A percentile compares a stretch with the other conserved stretches of the same genome.
These are phyloP conservation scores for Dipodomys merriami DNA, from an alignment of 2,113 vertebrate species.

Conservation along the genomic window DNA sequence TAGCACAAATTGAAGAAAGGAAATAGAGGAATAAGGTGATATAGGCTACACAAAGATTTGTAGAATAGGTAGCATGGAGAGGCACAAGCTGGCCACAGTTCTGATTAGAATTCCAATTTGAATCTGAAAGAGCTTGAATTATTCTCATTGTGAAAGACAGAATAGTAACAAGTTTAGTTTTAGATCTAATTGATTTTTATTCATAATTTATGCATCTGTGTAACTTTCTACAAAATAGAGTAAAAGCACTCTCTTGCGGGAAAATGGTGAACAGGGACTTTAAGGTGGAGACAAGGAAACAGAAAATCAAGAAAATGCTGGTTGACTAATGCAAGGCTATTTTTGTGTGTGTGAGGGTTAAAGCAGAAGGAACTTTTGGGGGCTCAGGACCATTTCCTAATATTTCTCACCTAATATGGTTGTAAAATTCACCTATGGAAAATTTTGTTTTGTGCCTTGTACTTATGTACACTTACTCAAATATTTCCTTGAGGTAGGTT, in stretches of 20 bases:
- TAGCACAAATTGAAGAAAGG: background rate
- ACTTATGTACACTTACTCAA: too few relatives aligned
- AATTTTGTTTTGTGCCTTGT: too few relatives aligned
- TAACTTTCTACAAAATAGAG: background rate
- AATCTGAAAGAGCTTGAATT: background rate
- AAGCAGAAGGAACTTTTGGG: background rate
- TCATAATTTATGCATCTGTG: background rate
- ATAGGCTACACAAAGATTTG: background rate
- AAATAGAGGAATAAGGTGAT: background rate
- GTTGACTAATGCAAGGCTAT: background rate
- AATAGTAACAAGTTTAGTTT: constrained; percentile 7
- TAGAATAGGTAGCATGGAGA: background rate
- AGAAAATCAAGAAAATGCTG: background rate
- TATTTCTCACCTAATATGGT: background rate
- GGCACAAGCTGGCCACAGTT: background rate
- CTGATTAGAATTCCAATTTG: background rate
- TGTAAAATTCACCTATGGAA: background rate
- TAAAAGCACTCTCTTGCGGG: background rate
- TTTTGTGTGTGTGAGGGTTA: background rate
- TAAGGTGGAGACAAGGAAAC: background rate
- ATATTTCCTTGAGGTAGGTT: too few relatives aligned
- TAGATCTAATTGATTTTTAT: background rate
- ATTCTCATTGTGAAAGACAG: background rate
- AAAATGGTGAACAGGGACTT: too few relatives aligned
- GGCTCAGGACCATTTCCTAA: background rate